Percentiles rank a stretch among this genome's conserved stretches.
Conservation (phyloP, 2,113 vertebrate genomes). For the Formicarius rufipectus region DNA sequence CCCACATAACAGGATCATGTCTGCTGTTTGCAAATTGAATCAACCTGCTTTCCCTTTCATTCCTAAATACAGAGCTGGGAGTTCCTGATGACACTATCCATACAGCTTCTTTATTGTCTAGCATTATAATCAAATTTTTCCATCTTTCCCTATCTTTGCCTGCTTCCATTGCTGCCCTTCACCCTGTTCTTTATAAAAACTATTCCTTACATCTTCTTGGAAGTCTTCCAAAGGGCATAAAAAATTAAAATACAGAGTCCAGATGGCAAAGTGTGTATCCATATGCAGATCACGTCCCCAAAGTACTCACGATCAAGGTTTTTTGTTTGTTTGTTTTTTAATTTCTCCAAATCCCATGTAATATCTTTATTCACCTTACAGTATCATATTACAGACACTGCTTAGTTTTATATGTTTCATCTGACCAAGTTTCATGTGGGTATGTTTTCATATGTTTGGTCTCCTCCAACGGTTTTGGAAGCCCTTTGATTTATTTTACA, state of each 20-base stretch:
- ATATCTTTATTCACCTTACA: background rate
- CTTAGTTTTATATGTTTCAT: background rate
- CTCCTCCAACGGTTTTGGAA: background rate
- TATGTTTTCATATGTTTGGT: background rate
- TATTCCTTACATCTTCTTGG: background rate
- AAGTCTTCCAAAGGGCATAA: background rate
- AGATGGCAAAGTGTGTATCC: background rate
- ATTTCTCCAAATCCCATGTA: background rate
- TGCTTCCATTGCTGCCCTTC: background rate
- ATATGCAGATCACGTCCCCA: background rate
- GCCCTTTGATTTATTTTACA: background rate
- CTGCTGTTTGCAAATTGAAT: background rate
- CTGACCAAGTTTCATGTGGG: background rate
- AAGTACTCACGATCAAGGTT: background rate
- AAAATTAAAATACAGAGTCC: background rate
- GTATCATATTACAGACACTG: background rate
- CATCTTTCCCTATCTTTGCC: background rate
- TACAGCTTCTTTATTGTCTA: background rate
- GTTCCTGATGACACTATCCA: background rate
- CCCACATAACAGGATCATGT: background rate
- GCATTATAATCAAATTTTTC: background rate
- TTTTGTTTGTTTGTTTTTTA: background rate
- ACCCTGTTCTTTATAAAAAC: background rate
- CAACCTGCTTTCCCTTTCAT: background rate
- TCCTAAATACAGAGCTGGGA: background rate